phyloP scores from a whole-genome alignment of 53 echinoderm and acorn worm genomes.

The Paelopatides confundens region DNA sequence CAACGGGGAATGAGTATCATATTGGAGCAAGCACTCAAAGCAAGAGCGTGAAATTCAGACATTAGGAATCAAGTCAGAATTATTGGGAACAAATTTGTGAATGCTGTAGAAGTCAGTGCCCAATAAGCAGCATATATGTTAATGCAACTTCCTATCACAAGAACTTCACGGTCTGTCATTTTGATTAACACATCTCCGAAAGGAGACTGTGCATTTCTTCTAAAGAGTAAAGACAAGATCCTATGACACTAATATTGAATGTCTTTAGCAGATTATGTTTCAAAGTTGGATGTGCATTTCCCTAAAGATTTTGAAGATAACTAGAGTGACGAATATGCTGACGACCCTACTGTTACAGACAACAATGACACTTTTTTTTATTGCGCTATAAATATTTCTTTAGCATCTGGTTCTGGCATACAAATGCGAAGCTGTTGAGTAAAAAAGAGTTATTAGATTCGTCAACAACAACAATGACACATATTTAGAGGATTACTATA shows the following conservation, averaged over 20 bases:
- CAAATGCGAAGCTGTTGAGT: neutral
- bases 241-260: slow-evolving; percentile 46
- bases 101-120: slow-evolving; percentile 43
- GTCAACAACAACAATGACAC: neutral
- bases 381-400: neutral
- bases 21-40: slow-evolving; percentile 24
- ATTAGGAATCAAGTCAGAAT: neutral
- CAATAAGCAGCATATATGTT: slow-evolving; percentile 53
- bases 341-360: slow-evolving; percentile 19
- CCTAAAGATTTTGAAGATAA: slow-evolving; percentile 36
- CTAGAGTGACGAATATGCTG: slow-evolving; percentile 12
- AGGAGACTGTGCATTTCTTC: slow-evolving; percentile 15
- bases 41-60: neutral
- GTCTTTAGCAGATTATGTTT: slow-evolving; percentile 2
- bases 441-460: slow-evolving; percentile 3
- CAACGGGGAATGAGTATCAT: slow-evolving; percentile 46
- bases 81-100: slow-evolving; percentile 45
- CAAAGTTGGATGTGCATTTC: slow-evolving; percentile 31
- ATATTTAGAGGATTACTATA: slow-evolving; percentile 19
- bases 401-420: neutral
- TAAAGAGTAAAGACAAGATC: slow-evolving; percentile 18
- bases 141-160: slow-evolving; percentile 25
- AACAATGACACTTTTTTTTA: neutral
- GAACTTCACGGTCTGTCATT: neutral
- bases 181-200: slow-evolving; percentile 26